phyloP scores from a whole-genome alignment of 2,113 vertebrate genomes.

The Mohoua ochrocephala region DNA sequence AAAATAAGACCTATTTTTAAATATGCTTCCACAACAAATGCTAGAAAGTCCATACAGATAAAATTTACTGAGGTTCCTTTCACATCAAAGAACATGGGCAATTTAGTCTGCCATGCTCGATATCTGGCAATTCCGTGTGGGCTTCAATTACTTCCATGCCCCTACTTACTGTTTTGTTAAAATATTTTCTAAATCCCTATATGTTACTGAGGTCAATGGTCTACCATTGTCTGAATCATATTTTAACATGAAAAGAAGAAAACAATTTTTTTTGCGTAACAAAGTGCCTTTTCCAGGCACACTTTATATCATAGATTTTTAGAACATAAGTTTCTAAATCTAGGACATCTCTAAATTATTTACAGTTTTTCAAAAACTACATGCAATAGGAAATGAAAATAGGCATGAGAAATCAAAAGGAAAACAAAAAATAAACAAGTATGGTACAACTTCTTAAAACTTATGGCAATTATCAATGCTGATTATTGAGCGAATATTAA shows the following conservation, averaged over 20 bases:
- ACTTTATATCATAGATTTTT: constrained; percentile 27
- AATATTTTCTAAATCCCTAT: not conserved
- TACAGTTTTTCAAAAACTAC: constrained; percentile 20
- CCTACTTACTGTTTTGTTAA: not conserved
- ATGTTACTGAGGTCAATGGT: not conserved
- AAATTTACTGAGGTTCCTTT: not conserved
- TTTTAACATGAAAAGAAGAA: not conserved
- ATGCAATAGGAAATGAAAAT: not conserved
- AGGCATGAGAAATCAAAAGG: not conserved
- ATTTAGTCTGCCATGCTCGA: not conserved
- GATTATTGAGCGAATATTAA: not conserved
- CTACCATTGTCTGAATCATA: not conserved
- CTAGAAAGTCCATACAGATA: not conserved
- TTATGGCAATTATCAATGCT: not conserved
- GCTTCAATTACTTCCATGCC: not conserved
- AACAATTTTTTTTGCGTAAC: not conserved
- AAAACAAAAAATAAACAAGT: not conserved
- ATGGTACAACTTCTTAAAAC: not conserved
- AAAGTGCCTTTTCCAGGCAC: not conserved
- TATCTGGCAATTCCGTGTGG: not conserved
- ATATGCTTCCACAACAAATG: not conserved
- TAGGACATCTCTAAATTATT: constrained; percentile 54
- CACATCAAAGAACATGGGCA: not conserved
- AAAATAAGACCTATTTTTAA: not conserved
- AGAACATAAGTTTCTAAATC: constrained; percentile 8